phyloP scores from a whole-genome alignment of 2,888 invertebrate species.

The Agonopterix arenella region DNA sequence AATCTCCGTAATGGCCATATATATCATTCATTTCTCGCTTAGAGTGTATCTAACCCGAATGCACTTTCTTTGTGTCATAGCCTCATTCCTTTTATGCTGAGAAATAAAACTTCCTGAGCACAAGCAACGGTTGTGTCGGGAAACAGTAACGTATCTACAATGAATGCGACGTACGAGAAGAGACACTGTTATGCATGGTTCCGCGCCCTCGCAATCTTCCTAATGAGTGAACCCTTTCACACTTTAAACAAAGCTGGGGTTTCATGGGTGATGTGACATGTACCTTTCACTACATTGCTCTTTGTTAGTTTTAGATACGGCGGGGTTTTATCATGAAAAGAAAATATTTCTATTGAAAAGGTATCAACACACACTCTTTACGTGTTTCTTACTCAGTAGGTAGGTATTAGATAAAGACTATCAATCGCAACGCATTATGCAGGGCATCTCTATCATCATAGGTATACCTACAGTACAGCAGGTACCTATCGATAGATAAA shows the following conservation, averaged over 20 bases:
- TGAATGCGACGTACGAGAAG: conserved; percentile 26
- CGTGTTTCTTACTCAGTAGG: no score
- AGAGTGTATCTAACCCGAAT: conserved; percentile 47
- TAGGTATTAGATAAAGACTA: no score
- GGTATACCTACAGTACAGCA: no score
- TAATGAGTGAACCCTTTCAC: conserved; percentile 76
- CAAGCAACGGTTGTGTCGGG: conserved; percentile 36
- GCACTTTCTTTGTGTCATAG: conserved; percentile 53
- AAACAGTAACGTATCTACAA: conserved; percentile 38
- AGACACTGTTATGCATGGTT: conserved; percentile 56
- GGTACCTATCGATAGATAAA: no score
- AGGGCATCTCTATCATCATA: no score
- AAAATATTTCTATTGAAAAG: conserved; percentile 3
- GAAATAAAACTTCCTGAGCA: conserved; percentile 56
- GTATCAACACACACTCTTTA: no score
- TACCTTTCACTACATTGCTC: conserved; percentile 45
- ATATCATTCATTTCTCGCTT: conserved; percentile 41
- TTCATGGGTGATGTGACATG: conserved; percentile 68
- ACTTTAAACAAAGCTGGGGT: conserved; percentile 68
- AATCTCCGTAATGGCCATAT: conserved; percentile 54
- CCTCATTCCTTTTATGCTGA: conserved; percentile 47
- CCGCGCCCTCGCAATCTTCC: conserved; percentile 73
- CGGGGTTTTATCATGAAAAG: conserved; percentile 31
- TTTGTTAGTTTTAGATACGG: conserved; percentile 49
- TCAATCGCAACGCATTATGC: no score